Base-by-base conservation (phyloP, 2,113 vertebrate genomes). In the Gnathochromis pfefferi region DNA sequence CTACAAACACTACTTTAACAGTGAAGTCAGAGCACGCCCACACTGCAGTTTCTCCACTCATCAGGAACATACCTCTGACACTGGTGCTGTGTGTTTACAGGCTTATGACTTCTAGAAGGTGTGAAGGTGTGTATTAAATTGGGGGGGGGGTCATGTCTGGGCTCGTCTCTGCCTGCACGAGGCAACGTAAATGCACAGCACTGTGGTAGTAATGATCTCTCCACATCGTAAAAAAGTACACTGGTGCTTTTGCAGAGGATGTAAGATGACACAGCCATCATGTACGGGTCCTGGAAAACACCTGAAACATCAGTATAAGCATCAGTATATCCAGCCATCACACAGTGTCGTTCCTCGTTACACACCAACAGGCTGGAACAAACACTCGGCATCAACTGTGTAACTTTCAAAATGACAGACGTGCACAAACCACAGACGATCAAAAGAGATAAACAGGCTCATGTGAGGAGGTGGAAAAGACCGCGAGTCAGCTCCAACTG, bases 201-300 rank as follows among this genome's bases (percentile, higher is more conserved):
- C 31, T 11, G 58, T 1, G 0, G 16, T 11, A n/a, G 9, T 6
- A 7, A 0, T 63, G 58, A n/a, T 12, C 5, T 35, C 3, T 0
- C 6, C 9, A n/a, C 2, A 65, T 38, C 0, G 9, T 63, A 2
- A 0, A 63, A 0, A 63, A 3, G 9, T 35, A 1, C 1, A 65
- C 31, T 7, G 28, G 57, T 60, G 57, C 6, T 60, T 10, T 10
- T 33, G 5, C 57, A 60, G 14, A 33, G 26, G 1, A 60, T 3
- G 14, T 33, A 0, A 60, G 26, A 10, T 0, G 14, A 60, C 57
- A 31, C 26, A 17, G 57, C 57, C 9, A 1, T 54, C 4, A 23
- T 23, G 55, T 31, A 5, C 13, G 7, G 13, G 33, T 68, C 33
- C 63, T 8, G 33, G 63, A 68, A 58, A 19, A 70, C 65, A 42